Evolutionary conservation across 2,113 vertebrate species (phyloP).

Genomic region (Apodemus speciosus): DNA sequence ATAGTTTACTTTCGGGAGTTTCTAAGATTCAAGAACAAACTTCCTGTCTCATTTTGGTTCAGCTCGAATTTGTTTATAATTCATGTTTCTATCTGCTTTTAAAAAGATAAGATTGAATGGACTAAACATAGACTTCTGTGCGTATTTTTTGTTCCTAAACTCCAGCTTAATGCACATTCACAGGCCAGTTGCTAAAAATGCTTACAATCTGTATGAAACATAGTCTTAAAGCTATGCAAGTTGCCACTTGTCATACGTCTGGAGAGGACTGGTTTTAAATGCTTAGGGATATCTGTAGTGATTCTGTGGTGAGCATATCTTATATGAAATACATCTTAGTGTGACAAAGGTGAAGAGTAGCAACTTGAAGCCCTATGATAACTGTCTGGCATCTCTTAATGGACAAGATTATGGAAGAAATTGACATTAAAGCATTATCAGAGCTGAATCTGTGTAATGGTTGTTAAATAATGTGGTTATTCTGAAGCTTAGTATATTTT

Average conservation of each 20-base stretch:
- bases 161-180: background rate
- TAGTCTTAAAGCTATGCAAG: background rate
- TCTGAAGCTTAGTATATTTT: constrained; percentile 53
- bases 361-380: background rate
- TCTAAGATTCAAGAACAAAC: background rate
- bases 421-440: background rate
- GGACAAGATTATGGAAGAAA: background rate
- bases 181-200: background rate
- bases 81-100: background rate
- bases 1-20: constrained; percentile 57
- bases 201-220: constrained; percentile 21
- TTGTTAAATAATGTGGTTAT: constrained; percentile 1
- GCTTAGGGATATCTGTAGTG: constrained; percentile 22
- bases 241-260: background rate
- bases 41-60: constrained; percentile 27
- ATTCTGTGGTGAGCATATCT: background rate
- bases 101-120: background rate
- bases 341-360: background rate
- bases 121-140: background rate
- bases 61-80: constrained; percentile 47
- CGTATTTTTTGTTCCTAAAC: constrained; percentile 22
- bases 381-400: background rate
- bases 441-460: constrained; percentile 7
- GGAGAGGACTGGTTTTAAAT: constrained; percentile 32
- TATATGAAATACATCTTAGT: background rate